Evolutionary conservation across 2,797 vertebrate genomes (phyloP).

Genomic region (Syngnathus acus): DNA sequence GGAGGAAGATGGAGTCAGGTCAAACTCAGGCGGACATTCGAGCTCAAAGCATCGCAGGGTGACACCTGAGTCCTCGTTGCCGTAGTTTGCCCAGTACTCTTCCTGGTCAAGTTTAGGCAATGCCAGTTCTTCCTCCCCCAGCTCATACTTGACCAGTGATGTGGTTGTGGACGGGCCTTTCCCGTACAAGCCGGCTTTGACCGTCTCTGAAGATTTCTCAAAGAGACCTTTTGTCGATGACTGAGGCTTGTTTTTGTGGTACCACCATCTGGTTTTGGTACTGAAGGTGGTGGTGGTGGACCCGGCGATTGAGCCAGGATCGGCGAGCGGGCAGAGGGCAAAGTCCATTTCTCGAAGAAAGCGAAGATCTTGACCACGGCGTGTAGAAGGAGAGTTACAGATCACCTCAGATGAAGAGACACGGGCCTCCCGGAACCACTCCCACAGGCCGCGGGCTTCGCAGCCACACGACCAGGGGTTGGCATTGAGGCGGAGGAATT

Average conservation of each 20-base stretch:
- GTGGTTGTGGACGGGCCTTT: slow-evolving; percentile 70
- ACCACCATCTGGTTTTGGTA: slow-evolving; percentile 74
- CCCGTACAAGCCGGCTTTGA: slow-evolving; percentile 67
- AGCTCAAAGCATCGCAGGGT: slow-evolving; percentile 75
- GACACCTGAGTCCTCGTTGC: slow-evolving; percentile 77
- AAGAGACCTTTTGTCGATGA: slow-evolving; percentile 71
- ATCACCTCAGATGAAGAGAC: slow-evolving; percentile 87
- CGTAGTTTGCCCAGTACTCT: slow-evolving; percentile 84
- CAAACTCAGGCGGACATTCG: slow-evolving; percentile 72
- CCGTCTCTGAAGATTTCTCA: slow-evolving; percentile 70
- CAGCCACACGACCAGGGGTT: slow-evolving; percentile 97
- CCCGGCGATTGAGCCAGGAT: slow-evolving; percentile 72
- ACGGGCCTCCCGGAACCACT: slow-evolving; percentile 85
- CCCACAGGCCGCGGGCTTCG: slow-evolving; percentile 85
- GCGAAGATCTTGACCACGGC: slow-evolving; percentile 83
- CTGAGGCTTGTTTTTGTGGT: slow-evolving; percentile 76
- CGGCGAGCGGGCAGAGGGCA: slow-evolving; percentile 78
- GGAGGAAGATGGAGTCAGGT: slow-evolving; percentile 60
- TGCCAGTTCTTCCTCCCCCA: slow-evolving; percentile 79
- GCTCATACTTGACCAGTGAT: slow-evolving; percentile 81
- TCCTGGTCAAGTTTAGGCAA: slow-evolving; percentile 79
- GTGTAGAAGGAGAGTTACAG: slow-evolving; percentile 80
- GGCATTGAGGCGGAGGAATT: slow-evolving; percentile 92
- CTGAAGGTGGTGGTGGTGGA: slow-evolving; percentile 78
- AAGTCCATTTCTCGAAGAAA: slow-evolving; percentile 87